phyloP scores from a whole-genome alignment of 2,113 vertebrate species.

The Fulmarus glacialis region DNA sequence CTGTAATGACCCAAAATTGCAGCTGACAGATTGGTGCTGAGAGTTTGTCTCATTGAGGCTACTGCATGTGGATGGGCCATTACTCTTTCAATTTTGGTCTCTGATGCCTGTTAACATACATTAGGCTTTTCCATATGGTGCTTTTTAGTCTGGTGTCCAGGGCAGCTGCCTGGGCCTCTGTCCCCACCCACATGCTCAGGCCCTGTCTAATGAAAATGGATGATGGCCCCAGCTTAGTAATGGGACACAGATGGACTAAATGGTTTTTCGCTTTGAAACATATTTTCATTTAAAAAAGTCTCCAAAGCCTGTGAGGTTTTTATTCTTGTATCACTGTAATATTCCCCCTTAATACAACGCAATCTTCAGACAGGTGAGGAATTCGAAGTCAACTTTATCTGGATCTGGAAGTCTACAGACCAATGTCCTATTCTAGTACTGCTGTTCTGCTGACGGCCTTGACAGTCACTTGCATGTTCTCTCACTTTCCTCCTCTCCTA shows the following conservation, averaged over 20 bases:
- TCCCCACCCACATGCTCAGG: slow-evolving; percentile 45
- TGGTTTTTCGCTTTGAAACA: background rate
- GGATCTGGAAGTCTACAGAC: background rate
- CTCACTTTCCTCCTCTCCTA: background rate
- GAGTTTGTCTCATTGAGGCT: slow-evolving; percentile 51
- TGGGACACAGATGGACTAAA: slow-evolving; percentile 72
- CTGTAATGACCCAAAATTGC: slow-evolving; percentile 74
- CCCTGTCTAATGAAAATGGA: slow-evolving; percentile 49
- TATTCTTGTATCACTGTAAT: background rate
- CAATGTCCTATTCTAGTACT: background rate
- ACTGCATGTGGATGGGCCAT: slow-evolving; percentile 66
- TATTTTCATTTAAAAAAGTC: slow-evolving; percentile 38
- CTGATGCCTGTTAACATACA: slow-evolving; percentile 70
- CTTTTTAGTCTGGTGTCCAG: slow-evolving; percentile 66
- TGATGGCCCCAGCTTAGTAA: slow-evolving; percentile 70
- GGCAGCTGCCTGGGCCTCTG: slow-evolving; percentile 59
- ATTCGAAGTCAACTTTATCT: background rate
- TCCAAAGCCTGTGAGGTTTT: background rate
- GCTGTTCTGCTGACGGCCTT: background rate
- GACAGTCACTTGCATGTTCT: background rate
- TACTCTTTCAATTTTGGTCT: slow-evolving; percentile 79
- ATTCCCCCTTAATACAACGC: background rate
- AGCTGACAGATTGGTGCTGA: slow-evolving; percentile 81
- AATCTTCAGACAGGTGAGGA: background rate
- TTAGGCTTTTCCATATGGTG: slow-evolving; percentile 73